Evolutionary conservation across 2,888 invertebrate genomes (phyloP).

Genomic region (Metacarcinus magister): DNA sequence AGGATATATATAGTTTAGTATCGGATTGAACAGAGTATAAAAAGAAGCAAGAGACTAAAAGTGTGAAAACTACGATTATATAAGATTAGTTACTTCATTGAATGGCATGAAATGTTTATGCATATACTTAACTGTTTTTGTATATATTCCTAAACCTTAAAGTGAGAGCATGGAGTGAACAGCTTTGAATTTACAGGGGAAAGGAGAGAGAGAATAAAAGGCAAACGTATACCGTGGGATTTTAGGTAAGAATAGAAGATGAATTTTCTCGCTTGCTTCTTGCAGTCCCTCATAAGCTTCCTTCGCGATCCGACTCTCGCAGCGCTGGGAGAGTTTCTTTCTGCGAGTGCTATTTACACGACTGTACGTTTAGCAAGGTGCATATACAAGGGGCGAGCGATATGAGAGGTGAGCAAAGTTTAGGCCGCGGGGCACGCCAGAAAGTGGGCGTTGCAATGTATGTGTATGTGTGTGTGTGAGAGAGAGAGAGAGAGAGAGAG

Average conservation of each 20-base stretch:
- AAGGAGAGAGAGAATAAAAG: background rate
- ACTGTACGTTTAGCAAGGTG: background rate
- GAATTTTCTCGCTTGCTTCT: background rate
- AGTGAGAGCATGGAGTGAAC: background rate
- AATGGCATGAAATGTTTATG: background rate
- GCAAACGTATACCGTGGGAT: background rate
- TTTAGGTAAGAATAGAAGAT: background rate
- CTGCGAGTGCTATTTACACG: background rate
- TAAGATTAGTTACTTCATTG: no score
- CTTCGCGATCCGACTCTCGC: background rate
- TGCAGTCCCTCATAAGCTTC: background rate
- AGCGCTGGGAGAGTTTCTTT: background rate
- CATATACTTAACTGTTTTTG: background rate
- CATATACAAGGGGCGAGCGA: background rate
- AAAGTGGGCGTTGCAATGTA: background rate
- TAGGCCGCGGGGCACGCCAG: background rate
- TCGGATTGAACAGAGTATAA: no score
- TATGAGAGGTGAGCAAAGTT: background rate
- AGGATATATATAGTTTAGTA: no score
- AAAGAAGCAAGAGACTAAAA: no score
- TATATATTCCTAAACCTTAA: background rate
- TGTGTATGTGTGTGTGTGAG: background rate
- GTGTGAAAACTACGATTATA: no score
- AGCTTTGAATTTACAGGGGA: background rate
- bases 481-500: conserved; percentile 50